These are phyloP conservation scores for Diarsia rubi DNA, from an alignment of 2,888 invertebrate species.

Conservation along the genomic window DNA sequence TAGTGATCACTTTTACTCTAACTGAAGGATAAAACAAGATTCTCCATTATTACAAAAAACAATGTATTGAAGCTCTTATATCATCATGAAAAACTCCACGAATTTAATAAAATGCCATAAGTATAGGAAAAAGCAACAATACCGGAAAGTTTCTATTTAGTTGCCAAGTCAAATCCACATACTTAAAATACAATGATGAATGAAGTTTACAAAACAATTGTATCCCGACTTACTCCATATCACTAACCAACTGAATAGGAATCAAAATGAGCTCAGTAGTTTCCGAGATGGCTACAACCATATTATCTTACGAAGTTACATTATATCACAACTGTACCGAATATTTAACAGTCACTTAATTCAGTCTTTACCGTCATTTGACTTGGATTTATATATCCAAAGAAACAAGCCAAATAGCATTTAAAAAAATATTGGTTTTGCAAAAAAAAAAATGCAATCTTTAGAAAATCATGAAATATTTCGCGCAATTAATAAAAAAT, in stretches of 20 bases:
- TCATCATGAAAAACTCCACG: not conserved
- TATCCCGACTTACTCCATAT: not conserved
- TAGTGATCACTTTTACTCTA: not conserved
- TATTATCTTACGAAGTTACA: conserved; percentile 26
- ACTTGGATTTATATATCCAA: conserved; percentile 67
- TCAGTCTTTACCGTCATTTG: conserved; percentile 79
- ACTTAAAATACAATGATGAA: not conserved
- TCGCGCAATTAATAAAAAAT: not conserved
- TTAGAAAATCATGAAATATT: not conserved
- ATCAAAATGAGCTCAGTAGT: conserved; percentile 3
- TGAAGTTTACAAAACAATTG: not conserved
- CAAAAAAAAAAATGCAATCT: not conserved
- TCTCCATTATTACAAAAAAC: not conserved
- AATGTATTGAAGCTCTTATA: too few species aligned
- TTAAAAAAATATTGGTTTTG: not conserved
- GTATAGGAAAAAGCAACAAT: not conserved
- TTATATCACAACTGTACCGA: conserved; percentile 38
- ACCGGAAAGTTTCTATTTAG: not conserved
- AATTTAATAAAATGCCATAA: not conserved
- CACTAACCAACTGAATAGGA: conserved; percentile 8
- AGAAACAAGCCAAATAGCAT: not conserved
- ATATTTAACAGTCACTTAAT: conserved; percentile 35
- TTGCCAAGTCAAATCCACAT: not conserved
- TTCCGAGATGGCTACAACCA: conserved; percentile 26
- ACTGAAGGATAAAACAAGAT: not conserved